Conservation (phyloP, 2,113 vertebrate species). For the Podocnemis expansa region DNA sequence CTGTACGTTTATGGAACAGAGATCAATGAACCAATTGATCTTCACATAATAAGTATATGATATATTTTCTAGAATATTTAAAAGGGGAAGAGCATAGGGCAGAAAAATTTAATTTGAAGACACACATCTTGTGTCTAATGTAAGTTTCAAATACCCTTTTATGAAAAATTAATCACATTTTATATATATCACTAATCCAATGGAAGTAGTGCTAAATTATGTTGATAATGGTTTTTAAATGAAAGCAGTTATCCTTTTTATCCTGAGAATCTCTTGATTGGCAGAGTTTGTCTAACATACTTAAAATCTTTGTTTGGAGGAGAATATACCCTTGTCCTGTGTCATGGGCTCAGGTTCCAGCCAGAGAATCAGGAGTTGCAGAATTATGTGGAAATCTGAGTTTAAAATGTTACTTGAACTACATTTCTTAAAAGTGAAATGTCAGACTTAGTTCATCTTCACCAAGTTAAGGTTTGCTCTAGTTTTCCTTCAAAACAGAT, state of each 20-base stretch:
- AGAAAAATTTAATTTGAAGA: constrained; percentile 42
- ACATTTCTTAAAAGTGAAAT: background rate
- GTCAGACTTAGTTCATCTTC: background rate
- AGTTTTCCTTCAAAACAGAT: background rate
- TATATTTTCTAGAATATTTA: constrained; percentile 13
- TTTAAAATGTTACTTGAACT: background rate
- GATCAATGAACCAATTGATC: background rate
- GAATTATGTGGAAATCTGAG: background rate
- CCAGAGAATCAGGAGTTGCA: background rate
- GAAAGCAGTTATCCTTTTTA: background rate
- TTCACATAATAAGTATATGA: background rate
- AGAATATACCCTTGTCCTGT: background rate
- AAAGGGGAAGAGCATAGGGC: constrained; percentile 50
- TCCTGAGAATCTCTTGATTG: background rate
- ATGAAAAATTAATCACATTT: constrained; percentile 20
- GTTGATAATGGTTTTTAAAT: background rate
- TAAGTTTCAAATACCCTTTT: constrained; percentile 10
- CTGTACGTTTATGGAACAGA: background rate
- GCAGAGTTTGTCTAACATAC: background rate
- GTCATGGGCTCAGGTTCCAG: background rate
- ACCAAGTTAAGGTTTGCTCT: background rate
- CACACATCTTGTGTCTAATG: constrained; percentile 38
- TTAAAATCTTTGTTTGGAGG: too few species aligned
- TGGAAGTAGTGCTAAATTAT: constrained; percentile 19
- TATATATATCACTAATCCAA: background rate